phyloP scores from a whole-genome alignment of 2,888 invertebrate genomes.

The Glyphotaelius pellucidus region DNA sequence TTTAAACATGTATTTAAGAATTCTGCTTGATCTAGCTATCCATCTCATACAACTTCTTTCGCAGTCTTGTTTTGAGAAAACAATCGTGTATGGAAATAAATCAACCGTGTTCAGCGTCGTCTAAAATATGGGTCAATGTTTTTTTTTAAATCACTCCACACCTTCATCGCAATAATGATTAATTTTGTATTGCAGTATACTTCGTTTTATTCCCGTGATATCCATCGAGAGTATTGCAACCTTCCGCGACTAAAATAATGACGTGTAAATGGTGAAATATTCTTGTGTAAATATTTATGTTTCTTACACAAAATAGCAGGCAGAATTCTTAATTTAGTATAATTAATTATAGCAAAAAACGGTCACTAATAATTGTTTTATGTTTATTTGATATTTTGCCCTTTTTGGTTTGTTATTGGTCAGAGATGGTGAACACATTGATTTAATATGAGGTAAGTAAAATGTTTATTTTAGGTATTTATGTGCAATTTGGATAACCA shows the following conservation, averaged over 20 bases:
- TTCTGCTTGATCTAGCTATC: background rate
- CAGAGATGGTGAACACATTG: background rate
- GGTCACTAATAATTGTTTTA: background rate
- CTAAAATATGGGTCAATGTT: slow-evolving; percentile 24
- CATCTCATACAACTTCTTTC: background rate
- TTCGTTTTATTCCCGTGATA: background rate
- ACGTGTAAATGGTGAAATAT: background rate
- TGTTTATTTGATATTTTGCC: background rate
- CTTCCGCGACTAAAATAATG: background rate
- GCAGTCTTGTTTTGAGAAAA: background rate
- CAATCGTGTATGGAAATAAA: background rate
- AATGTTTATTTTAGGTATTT: too few species aligned
- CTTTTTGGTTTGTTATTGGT: background rate
- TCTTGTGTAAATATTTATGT: background rate
- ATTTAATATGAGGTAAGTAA: background rate
- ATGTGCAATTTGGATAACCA: too few species aligned
- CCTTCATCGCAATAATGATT: slow-evolving; percentile 10
- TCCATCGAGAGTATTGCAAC: background rate
- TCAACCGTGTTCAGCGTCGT: background rate
- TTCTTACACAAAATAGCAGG: background rate
- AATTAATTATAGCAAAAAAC: background rate
- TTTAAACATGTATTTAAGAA: background rate
- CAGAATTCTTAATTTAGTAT: background rate
- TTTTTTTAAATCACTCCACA: background rate
- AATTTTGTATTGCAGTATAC: background rate